Conservation (phyloP, 1,140 invertebrate genomes). For the Leptoteleia sp. region DNA sequence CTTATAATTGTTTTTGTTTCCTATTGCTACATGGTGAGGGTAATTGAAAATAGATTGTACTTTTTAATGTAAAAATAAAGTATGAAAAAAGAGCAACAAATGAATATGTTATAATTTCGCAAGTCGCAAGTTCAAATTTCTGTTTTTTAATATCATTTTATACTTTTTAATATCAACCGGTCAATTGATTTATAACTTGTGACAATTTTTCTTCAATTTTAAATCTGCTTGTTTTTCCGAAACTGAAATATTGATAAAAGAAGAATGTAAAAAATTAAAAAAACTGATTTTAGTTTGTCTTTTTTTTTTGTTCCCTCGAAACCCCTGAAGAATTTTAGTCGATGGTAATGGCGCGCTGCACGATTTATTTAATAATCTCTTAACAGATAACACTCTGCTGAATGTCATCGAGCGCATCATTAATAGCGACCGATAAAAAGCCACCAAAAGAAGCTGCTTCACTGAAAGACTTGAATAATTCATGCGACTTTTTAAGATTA, state of each 20-base stretch:
- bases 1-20: no score
- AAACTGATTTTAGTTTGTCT: no score
- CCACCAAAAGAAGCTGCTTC: conserved; percentile 51
- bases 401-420: conserved; percentile 57
- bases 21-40: no score
- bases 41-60: no score
- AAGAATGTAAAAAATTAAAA: neutral
- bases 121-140: no score
- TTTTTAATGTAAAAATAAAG: no score
- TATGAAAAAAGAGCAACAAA: no score
- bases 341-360: neutral
- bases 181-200: no score
- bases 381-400: conserved; percentile 42
- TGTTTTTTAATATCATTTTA: no score
- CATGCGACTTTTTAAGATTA: conserved; percentile 55
- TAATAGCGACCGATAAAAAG: conserved; percentile 54
- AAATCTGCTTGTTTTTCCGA: neutral
- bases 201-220: no score
- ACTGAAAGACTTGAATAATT: conserved; percentile 57
- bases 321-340: neutral
- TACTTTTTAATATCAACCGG: no score
- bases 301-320: conserved; percentile 5
- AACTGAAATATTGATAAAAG: neutral
- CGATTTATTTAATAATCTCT: conserved; percentile 46
- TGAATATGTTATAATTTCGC: no score